These are phyloP conservation scores for Ara ararauna DNA, from an alignment of 2,797 vertebrate genomes.

Conservation along the genomic window DNA sequence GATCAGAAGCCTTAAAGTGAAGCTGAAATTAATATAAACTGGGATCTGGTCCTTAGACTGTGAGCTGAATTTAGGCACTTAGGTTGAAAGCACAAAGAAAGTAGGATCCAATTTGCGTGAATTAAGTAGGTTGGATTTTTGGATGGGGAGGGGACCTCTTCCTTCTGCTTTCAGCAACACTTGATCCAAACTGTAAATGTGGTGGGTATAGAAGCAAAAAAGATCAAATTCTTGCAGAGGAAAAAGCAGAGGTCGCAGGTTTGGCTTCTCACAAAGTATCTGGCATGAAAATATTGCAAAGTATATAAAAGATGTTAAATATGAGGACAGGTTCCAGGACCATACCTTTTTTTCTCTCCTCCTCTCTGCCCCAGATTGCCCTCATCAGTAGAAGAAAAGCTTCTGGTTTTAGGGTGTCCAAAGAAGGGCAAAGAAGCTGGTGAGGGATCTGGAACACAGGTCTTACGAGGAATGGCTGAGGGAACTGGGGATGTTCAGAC, in stretches of 20 bases:
- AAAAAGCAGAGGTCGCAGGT: not conserved
- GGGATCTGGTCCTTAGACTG: not conserved
- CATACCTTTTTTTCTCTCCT: not conserved
- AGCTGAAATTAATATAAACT: not conserved
- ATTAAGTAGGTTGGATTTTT: not conserved
- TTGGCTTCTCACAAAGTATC: not conserved
- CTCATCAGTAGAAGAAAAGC: not conserved
- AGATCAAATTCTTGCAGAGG: not conserved
- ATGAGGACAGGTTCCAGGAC: not conserved
- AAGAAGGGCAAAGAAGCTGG: rapidly evolving
- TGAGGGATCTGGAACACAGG: not conserved
- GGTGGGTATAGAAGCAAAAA: not conserved
- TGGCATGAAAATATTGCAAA: not conserved
- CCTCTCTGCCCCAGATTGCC: not conserved
- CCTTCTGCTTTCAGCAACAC: not conserved
- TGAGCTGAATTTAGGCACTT: not conserved
- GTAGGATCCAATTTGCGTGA: not conserved
- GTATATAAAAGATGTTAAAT: not conserved
- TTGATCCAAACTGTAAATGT: not conserved
- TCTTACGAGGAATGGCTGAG: not conserved
- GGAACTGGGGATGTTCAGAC: not conserved
- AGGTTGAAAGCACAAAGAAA: not conserved
- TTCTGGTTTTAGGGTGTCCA: not conserved
- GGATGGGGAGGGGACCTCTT: not conserved
- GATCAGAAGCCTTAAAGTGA: not conserved